Conservation (phyloP, 2,888 invertebrate genomes). For the Antheraea assamensis region DNA sequence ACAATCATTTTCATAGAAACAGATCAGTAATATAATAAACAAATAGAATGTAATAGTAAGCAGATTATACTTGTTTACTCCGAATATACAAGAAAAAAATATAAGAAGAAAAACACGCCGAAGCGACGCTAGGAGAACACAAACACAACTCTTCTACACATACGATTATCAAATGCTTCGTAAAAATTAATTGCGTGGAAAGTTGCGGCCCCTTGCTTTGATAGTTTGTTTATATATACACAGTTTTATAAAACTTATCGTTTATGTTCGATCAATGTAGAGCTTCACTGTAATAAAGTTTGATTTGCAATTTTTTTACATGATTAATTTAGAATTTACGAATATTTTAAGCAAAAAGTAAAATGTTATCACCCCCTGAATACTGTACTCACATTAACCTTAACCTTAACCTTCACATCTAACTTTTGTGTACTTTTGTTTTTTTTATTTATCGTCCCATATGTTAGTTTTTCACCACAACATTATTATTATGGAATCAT, state of each 20-base stretch:
- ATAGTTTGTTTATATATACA: slow-evolving; percentile 1
- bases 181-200: slow-evolving; percentile 61
- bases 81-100: slow-evolving; percentile 33
- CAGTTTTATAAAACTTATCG: neutral
- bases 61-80: slow-evolving; percentile 20
- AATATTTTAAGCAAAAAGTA: no score
- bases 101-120: slow-evolving; percentile 36
- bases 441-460: no score
- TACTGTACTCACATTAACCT: no score
- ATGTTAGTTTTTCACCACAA: no score
- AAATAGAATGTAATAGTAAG: slow-evolving; percentile 1
- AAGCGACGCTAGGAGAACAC: slow-evolving; percentile 34
- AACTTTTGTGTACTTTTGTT: no score
- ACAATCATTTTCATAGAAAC: neutral
- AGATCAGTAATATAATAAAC: neutral
- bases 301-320: neutral
- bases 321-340: neutral
- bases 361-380: no score
- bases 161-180: slow-evolving; percentile 59
- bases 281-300: neutral
- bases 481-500: no score
- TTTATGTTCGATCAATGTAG: neutral
- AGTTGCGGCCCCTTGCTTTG: slow-evolving; percentile 45
- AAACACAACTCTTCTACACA: slow-evolving; percentile 46
- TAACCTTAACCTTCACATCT: no score